Percentiles rank a stretch among this genome's conserved stretches.
These are phyloP conservation scores for Mormyrus lacerda DNA, from an alignment of 2,113 vertebrate species.

Conservation along the genomic window DNA sequence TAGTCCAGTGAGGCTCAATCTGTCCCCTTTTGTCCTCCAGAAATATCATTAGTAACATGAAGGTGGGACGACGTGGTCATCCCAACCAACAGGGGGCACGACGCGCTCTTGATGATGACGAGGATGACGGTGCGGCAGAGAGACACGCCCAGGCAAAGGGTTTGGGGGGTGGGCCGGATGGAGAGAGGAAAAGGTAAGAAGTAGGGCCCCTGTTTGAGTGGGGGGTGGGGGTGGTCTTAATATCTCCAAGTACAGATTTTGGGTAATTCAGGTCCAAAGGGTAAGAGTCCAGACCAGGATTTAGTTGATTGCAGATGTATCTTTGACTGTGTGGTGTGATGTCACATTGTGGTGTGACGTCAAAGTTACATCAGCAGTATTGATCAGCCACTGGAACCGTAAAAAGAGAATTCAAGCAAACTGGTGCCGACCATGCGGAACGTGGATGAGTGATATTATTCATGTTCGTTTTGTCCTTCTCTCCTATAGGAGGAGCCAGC, in stretches of 20 bases:
- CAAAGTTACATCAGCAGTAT: background rate
- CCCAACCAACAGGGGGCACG: background rate
- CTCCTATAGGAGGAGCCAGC: slow-evolving; percentile 55
- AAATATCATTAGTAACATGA: slow-evolving; percentile 76
- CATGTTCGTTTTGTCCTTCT: slow-evolving; percentile 24
- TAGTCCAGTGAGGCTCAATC: background rate
- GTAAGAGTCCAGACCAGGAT: too few relatives aligned
- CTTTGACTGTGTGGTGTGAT: background rate
- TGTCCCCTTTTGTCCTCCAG: slow-evolving; percentile 41
- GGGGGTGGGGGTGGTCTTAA: background rate
- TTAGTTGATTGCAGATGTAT: background rate
- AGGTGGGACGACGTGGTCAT: slow-evolving; percentile 52
- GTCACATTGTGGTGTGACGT: background rate
- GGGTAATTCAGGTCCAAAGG: too few relatives aligned
- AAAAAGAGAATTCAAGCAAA: background rate
- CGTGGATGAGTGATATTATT: background rate
- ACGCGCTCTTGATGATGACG: slow-evolving; percentile 55
- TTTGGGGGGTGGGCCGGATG: slow-evolving; percentile 27
- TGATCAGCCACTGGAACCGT: background rate
- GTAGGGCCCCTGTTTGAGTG: background rate
- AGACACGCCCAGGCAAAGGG: slow-evolving; percentile 37
- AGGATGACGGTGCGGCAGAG: slow-evolving; percentile 36
- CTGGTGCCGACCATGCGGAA: background rate
- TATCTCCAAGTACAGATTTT: background rate
- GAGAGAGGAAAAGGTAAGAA: slow-evolving; percentile 51